phyloP scores from a whole-genome alignment of 1,140 invertebrate species.

The Plectus sambesii region DNA sequence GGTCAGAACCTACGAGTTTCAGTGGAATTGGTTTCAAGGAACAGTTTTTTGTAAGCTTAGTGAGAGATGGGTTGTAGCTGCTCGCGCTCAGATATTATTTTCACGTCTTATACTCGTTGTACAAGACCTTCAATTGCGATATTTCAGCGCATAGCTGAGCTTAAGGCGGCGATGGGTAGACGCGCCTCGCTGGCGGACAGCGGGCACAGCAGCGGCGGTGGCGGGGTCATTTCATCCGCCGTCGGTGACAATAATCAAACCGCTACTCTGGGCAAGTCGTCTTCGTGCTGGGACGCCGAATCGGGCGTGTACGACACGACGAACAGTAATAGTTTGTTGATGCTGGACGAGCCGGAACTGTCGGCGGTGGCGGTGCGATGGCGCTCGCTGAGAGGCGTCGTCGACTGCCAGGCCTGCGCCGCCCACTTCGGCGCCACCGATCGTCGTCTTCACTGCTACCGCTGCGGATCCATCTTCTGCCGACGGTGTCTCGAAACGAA shows the following conservation, averaged over 20 bases:
- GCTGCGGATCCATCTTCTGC: conserved; percentile 30
- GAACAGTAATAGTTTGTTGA: conserved; percentile 5
- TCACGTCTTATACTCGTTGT: no score
- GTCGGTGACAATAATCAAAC: neutral
- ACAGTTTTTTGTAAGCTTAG: no score
- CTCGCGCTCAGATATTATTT: no score
- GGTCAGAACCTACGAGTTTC: no score
- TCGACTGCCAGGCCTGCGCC: conserved; percentile 17
- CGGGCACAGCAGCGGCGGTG: conserved; percentile 14
- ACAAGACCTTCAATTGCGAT: no score
- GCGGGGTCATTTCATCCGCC: neutral
- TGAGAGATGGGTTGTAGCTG: no score
- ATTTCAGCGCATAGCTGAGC: conserved; percentile 18
- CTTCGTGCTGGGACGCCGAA: no score
- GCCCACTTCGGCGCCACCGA: conserved; percentile 21
- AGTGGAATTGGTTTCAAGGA: no score
- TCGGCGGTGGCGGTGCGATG: conserved; percentile 16
- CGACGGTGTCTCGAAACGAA: conserved; percentile 22
- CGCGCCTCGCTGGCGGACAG: conserved; percentile 15
- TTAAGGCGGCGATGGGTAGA: conserved; percentile 15
- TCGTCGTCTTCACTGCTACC: conserved; percentile 23
- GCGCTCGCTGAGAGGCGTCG: conserved; percentile 20
- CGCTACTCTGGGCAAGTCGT: no score
- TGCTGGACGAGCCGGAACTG: conserved; percentile 14
- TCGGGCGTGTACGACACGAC: no score